Conservation (phyloP, 2,888 invertebrate genomes). For the Athalia rosae region DNA sequence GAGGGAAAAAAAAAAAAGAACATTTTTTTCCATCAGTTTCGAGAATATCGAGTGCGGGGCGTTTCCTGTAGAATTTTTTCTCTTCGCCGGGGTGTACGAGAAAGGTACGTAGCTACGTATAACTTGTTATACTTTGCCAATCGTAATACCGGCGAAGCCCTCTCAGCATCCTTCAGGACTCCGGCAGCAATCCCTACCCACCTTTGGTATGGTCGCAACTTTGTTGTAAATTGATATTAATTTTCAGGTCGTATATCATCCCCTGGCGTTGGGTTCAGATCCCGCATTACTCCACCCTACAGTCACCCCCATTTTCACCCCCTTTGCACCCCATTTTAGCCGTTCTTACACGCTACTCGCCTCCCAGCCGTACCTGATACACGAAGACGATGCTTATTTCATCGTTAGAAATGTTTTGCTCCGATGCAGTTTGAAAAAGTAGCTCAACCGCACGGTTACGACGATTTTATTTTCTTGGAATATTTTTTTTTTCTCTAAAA, state of each 20-base stretch:
- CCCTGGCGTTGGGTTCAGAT: conserved; percentile 25
- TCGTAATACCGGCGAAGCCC: conserved; percentile 20
- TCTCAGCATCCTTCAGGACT: conserved; percentile 26
- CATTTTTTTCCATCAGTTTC: no score
- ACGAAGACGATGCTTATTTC: conserved; percentile 35
- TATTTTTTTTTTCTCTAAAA: no score
- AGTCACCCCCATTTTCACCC: not conserved
- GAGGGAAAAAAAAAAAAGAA: no score
- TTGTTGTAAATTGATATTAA: conserved; percentile 49
- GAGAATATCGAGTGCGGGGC: no score
- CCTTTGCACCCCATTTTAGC: conserved; percentile 31
- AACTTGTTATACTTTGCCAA: conserved; percentile 12
- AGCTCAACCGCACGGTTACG: no score
- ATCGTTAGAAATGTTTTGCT: conserved; percentile 40
- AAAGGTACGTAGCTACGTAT: not conserved
- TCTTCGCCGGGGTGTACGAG: no score
- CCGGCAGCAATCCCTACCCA: conserved; percentile 18
- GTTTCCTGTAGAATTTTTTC: no score
- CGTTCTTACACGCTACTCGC: conserved; percentile 28
- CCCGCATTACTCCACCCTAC: not conserved
- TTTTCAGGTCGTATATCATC: conserved; percentile 45
- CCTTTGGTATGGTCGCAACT: conserved; percentile 40
- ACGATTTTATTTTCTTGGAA: no score
- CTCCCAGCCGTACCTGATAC: not conserved
- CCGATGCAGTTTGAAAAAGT: conserved; percentile 3